These are phyloP conservation scores for Lepilemur ruficaudatus DNA, from an alignment of 2,797 vertebrate species.

Conservation along the genomic window DNA sequence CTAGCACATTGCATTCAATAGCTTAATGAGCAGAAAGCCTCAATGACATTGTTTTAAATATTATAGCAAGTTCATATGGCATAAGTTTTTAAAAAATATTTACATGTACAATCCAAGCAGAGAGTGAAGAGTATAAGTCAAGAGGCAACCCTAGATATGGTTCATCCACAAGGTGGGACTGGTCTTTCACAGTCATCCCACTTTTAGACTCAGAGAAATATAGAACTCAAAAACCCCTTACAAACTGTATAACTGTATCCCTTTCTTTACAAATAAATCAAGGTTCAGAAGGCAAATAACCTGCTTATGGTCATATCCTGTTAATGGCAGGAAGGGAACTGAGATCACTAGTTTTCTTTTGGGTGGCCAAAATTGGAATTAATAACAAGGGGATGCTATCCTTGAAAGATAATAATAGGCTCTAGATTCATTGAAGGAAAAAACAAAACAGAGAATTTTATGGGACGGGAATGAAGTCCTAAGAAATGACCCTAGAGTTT, in stretches of 20 bases:
- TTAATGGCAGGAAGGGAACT: not conserved
- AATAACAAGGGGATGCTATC: not conserved
- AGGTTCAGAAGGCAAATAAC: not conserved
- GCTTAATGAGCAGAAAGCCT: not conserved
- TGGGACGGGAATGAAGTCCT: not conserved
- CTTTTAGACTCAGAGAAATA: not conserved
- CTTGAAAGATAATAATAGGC: not conserved
- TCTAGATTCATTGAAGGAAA: not conserved
- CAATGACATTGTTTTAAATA: not conserved
- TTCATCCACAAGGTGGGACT: not conserved
- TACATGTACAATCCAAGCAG: not conserved
- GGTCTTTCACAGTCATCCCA: not conserved
- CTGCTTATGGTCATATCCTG: not conserved
- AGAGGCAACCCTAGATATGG: not conserved
- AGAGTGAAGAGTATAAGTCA: not conserved
- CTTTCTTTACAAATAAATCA: not conserved
- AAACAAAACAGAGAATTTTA: not conserved
- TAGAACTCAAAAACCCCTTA: not conserved
- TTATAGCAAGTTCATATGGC: not conserved
- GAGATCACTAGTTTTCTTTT: not conserved
- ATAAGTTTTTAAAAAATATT: not conserved
- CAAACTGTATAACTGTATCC: not conserved
- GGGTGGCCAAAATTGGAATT: not conserved
- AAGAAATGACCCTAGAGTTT: not conserved
- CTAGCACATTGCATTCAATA: not conserved